A percentile compares a stretch with the other conserved stretches of the same genome.
Conservation (phyloP, 2,113 vertebrate species). For the Alaudala cheleensis region DNA sequence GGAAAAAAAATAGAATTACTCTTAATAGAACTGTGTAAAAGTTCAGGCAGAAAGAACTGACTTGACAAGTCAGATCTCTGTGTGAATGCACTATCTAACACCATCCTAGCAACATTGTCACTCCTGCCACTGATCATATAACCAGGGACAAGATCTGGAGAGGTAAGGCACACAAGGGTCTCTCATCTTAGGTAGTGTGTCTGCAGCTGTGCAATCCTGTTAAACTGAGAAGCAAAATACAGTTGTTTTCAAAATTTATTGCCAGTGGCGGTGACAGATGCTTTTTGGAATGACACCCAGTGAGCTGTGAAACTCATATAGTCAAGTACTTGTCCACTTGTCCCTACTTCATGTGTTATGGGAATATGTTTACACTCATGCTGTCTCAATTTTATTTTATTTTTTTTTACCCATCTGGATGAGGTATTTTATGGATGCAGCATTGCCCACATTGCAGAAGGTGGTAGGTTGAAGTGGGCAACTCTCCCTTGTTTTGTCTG, state of each 20-base stretch:
- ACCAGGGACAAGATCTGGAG: neutral
- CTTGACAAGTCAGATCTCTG: neutral
- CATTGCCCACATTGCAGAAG: neutral
- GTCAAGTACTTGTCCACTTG: constrained; percentile 51
- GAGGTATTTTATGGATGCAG: constrained; percentile 12
- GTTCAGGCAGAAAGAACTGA: neutral
- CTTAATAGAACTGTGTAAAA: neutral
- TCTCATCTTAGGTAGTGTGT: constrained; percentile 1
- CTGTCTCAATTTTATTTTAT: neutral
- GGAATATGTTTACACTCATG: constrained; percentile 54
- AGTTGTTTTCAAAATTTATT: constrained; percentile 39
- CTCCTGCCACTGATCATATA: constrained; percentile 44
- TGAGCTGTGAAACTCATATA: constrained; percentile 50
- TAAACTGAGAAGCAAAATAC: constrained; percentile 21
- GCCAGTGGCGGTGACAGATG: constrained; percentile 46
- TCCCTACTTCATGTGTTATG: constrained; percentile 4
- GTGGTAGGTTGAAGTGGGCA: neutral
- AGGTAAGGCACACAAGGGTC: neutral
- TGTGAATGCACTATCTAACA: constrained; percentile 47
- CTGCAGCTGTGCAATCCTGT: neutral
- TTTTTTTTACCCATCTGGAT: neutral
- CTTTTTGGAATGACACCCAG: constrained; percentile 48
- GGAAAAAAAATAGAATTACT: neutral
- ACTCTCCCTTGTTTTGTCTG: neutral
- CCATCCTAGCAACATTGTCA: neutral